Evolutionary conservation across 2,797 vertebrate genomes (phyloP).

Genomic region (Myripristis murdjan): DNA sequence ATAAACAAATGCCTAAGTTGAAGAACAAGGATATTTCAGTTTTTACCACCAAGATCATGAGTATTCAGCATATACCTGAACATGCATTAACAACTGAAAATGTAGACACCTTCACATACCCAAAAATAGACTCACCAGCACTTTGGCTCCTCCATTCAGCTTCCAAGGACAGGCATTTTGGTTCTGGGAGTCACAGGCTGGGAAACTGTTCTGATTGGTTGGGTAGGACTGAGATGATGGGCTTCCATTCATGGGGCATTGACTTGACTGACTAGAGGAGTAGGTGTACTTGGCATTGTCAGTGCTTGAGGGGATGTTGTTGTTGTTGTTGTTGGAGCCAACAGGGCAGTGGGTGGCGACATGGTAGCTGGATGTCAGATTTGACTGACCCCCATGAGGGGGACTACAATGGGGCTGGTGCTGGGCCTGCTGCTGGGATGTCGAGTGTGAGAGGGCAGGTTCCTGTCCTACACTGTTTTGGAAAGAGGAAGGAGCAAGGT

Average conservation of each 20-base stretch:
- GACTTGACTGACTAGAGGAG: slow-evolving; percentile 72
- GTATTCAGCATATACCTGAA: neutral
- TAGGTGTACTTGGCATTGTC: slow-evolving; percentile 79
- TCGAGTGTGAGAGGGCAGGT: slow-evolving; percentile 25
- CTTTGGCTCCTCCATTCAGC: slow-evolving; percentile 84
- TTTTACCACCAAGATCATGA: neutral
- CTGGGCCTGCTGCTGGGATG: slow-evolving; percentile 58
- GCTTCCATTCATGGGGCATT: slow-evolving; percentile 68
- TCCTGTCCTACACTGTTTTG: slow-evolving; percentile 62
- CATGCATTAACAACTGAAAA: slow-evolving; percentile 1
- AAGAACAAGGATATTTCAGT: neutral
- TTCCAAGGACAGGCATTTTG: slow-evolving; percentile 84
- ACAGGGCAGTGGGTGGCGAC: slow-evolving; percentile 61
- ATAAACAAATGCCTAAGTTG: neutral
- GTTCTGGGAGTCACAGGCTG: slow-evolving; percentile 62
- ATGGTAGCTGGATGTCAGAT: slow-evolving; percentile 63
- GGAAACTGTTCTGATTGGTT: slow-evolving; percentile 70
- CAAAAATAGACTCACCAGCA: slow-evolving; percentile 78
- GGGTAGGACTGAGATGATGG: slow-evolving; percentile 64
- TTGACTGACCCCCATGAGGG: slow-evolving; percentile 63
- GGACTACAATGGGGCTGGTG: slow-evolving; percentile 41
- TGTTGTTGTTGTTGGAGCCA: slow-evolving; percentile 55
- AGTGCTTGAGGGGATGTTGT: slow-evolving; percentile 54
- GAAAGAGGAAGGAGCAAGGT: slow-evolving; percentile 63
- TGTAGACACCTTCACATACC: neutral